Conservation (phyloP, 2,797 vertebrate species). For the Pterois miles region DNA sequence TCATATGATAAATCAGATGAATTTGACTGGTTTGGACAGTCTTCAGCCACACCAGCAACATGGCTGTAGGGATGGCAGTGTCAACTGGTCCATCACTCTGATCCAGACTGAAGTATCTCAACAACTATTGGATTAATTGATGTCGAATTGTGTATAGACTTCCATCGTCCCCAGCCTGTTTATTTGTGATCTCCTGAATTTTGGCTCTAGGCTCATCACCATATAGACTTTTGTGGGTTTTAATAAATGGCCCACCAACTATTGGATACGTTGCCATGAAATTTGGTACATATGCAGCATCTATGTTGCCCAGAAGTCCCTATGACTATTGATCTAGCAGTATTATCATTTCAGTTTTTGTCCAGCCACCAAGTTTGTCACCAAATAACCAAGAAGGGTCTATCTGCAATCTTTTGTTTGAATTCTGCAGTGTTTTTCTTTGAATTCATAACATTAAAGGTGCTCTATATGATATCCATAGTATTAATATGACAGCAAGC, state of each 20-base stretch:
- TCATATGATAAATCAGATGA: background rate
- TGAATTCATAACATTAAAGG: no score
- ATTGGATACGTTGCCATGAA: accelerated
- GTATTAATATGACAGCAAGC: accelerated
- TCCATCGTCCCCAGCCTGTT: background rate
- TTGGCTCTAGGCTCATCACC: accelerated
- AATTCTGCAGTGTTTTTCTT: no score
- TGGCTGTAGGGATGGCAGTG: no score
- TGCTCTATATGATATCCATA: accelerated
- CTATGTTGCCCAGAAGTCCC: background rate
- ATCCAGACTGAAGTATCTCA: background rate
- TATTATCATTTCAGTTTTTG: background rate
- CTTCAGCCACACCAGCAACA: no score
- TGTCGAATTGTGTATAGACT: accelerated
- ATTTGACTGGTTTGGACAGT: no score
- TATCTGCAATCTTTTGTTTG: background rate
- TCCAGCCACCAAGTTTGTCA: background rate
- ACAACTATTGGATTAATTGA: background rate
- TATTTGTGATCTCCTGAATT: accelerated
- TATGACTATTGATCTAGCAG: background rate
- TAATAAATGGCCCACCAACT: accelerated
- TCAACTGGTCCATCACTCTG: background rate
- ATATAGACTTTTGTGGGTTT: background rate
- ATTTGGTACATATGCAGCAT: accelerated
- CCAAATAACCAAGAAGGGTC: background rate